Conservation (phyloP, 2,888 invertebrate genomes). For the Cantharis lateralis region DNA sequence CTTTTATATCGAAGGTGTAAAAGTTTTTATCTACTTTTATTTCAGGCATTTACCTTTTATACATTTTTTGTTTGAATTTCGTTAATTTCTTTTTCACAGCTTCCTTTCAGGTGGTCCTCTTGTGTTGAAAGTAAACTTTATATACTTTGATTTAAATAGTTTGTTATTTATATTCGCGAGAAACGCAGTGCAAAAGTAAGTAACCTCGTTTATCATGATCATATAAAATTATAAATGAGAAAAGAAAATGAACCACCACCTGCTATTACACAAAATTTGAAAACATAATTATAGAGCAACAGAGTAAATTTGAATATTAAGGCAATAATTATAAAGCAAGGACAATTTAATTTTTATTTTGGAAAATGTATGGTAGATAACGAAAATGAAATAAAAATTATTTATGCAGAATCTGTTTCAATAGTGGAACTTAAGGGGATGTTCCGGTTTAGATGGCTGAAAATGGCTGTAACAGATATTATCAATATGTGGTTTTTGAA, state of each 20-base stretch:
- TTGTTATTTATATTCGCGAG: too few relatives aligned
- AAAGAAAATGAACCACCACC: not conserved
- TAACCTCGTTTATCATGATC: too few relatives aligned
- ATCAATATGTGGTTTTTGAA: too few relatives aligned
- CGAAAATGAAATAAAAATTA: not conserved
- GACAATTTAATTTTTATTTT: not conserved
- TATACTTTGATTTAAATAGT: not conserved
- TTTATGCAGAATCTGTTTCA: not conserved
- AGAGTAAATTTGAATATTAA: not conserved
- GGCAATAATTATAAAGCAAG: not conserved
- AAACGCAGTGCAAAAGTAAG: too few relatives aligned
- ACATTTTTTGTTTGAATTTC: not conserved
- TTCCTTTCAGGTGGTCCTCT: not conserved
- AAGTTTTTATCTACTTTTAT: not conserved
- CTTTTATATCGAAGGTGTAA: not conserved
- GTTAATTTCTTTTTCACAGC: not conserved
- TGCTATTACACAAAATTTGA: not conserved
- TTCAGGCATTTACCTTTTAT: not conserved
- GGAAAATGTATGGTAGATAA: not conserved
- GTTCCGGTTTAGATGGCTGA: too few relatives aligned
- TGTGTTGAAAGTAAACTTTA: not conserved
- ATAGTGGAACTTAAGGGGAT: not conserved
- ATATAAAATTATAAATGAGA: too few relatives aligned
- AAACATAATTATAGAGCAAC: not conserved
- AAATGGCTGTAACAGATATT: too few relatives aligned